Evolutionary conservation across 2,797 vertebrate species (phyloP).

Genomic region (Phaenicophaeus curvirostris): DNA sequence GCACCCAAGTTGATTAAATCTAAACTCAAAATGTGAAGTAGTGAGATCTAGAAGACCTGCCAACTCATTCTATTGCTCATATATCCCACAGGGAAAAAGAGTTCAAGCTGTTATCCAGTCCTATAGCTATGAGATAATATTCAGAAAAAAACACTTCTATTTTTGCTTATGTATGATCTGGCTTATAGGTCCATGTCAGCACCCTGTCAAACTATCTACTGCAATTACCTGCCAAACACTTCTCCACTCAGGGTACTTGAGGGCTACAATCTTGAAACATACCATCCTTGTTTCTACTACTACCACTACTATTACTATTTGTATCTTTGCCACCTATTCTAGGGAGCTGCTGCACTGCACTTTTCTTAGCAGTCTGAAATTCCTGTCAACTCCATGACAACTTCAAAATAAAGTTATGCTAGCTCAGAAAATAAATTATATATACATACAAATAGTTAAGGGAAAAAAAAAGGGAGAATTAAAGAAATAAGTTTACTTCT

Average conservation of each 20-base stretch:
- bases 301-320: neutral
- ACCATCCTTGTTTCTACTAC: neutral
- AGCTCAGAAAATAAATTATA: neutral
- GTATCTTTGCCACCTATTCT: neutral
- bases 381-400: neutral
- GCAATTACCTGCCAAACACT: neutral
- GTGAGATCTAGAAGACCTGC: neutral
- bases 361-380: neutral
- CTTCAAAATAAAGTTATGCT: neutral
- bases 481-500: neutral
- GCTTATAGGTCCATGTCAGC: neutral
- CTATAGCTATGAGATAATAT: neutral
- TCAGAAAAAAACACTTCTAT: neutral
- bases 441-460: neutral
- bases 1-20: neutral
- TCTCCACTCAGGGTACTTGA: neutral
- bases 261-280: neutral
- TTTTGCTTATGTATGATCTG: neutral
- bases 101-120: neutral
- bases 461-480: neutral
- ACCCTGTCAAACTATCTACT: neutral
- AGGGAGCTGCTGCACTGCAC: neutral
- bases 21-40: neutral
- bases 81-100: neutral
- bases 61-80: neutral